Base-by-base conservation (phyloP, 2,888 invertebrate genomes). In the Habroteleia sp. region DNA sequence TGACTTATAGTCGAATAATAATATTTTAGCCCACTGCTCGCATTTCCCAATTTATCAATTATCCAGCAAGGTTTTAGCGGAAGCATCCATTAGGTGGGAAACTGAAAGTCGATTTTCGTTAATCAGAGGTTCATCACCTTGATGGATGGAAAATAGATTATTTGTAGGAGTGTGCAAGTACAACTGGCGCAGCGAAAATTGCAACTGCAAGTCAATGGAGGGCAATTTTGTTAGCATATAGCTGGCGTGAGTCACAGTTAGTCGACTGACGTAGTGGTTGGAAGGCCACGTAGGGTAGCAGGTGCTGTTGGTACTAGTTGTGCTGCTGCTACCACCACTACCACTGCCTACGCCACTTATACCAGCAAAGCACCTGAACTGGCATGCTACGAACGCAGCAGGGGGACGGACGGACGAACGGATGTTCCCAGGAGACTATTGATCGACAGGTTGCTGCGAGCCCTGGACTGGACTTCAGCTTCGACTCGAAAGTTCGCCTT, bases 401-500 rank as follows among this genome's bases (percentile, higher is more conserved):
- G 81, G 83, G 82, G 83, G 80, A 83, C 58, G 74, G 85, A 85
- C 86, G 82, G 25, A 41, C 62, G 31, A 48, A 29, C 81, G 85
- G 85, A 87, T 87, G 83, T 85, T 87, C 84, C 85, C 84, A 85
- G 84, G 82, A 85, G 85, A 87, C 87, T 87, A 87, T 87, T 87
- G 87, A 87, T 87, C 87, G 66, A 46, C 56, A 46, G 66, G 54
- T 56, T 46, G 29, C 46, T 25, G n/a, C 48, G 52, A 52, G 52
- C 42, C 48, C 33, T n/a, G n/a, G n/a, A n/a, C 50, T 58, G 41
- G 41, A 14, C 65, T 39, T 60, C 16, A 1, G 17, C 17, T 14
- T 11, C 14, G 17, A 23, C 20, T 41, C 42, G 7, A 14, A 11
- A 3, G 44, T 20, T 56, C 41, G 41, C 58, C 10, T 14, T 14